Conservation (phyloP, 2,113 vertebrate genomes). For the Leptocoma aspasia region DNA sequence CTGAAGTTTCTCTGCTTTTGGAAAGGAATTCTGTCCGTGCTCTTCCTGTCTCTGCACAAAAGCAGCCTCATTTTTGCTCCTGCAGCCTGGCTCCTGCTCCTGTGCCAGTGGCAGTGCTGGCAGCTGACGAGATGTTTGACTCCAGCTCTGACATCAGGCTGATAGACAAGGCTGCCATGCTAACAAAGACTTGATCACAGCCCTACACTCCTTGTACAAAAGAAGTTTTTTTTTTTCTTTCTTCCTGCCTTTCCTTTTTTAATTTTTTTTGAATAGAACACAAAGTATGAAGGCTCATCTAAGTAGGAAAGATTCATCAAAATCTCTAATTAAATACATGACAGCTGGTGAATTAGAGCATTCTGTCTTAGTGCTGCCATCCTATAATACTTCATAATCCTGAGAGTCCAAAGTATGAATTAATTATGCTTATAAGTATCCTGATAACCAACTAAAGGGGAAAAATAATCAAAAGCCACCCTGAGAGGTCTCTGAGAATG, state of each 20-base stretch:
- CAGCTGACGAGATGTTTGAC: background rate
- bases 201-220: background rate
- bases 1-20: background rate
- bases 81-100: background rate
- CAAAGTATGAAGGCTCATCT: slow-evolving; percentile 29
- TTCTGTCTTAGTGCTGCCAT: slow-evolving; percentile 74
- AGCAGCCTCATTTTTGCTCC: background rate
- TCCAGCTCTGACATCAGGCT: background rate
- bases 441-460: slow-evolving; percentile 29
- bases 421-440: slow-evolving; percentile 71
- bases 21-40: background rate
- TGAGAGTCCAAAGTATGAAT: slow-evolving; percentile 75
- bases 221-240: background rate
- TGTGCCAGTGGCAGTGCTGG: background rate
- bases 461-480: slow-evolving; percentile 27
- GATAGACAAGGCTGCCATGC: background rate
- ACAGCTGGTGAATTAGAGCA: slow-evolving; percentile 77
- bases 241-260: background rate
- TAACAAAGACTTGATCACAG: background rate
- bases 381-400: slow-evolving; percentile 76
- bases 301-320: slow-evolving; percentile 69
- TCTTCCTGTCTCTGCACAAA: background rate
- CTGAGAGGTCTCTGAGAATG: background rate
- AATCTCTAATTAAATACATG: slow-evolving; percentile 80
- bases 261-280: background rate